A percentile compares a stretch with the other conserved stretches of the same genome.
Evolutionary conservation across 2,888 invertebrate species (phyloP).

Genomic region (Dorcus hopei): DNA sequence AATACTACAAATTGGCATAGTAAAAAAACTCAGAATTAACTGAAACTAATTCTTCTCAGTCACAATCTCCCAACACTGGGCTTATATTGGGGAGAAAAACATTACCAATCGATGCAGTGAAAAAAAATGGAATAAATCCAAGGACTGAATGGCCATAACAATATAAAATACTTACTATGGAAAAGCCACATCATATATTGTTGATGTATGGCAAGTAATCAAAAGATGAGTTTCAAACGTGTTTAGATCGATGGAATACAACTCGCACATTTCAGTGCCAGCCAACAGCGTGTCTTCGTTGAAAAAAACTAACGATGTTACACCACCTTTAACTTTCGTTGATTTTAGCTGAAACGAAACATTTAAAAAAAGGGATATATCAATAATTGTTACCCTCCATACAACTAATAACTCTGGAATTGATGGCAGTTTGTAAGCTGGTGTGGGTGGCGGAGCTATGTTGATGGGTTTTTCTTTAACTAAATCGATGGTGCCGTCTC

Average conservation of each 20-base stretch:
- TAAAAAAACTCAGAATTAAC: no score
- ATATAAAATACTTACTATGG: slow-evolving; percentile 62
- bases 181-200: slow-evolving; percentile 79
- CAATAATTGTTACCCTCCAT: slow-evolving; percentile 22
- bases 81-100: no score
- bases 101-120: no score
- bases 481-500: slow-evolving; percentile 78
- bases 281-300: slow-evolving; percentile 63
- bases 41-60: no score
- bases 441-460: slow-evolving; percentile 16
- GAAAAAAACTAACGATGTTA: slow-evolving; percentile 72
- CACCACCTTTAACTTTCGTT: slow-evolving; percentile 60
- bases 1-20: no score
- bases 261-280: slow-evolving; percentile 76
- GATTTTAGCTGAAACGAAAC: slow-evolving; percentile 47
- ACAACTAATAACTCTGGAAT: slow-evolving; percentile 50
- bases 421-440: slow-evolving; percentile 47
- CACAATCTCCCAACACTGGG: no score
- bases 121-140: no score
- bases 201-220: slow-evolving; percentile 77
- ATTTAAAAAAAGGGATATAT: background rate
- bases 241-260: slow-evolving; percentile 69
- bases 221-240: slow-evolving; percentile 68
- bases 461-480: slow-evolving; percentile 51
- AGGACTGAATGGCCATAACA: no score